Evolutionary conservation across 2,113 vertebrate species (phyloP), one percentile per base, ranked within the genome.

Genomic region (Scatophagus argus): DNA sequence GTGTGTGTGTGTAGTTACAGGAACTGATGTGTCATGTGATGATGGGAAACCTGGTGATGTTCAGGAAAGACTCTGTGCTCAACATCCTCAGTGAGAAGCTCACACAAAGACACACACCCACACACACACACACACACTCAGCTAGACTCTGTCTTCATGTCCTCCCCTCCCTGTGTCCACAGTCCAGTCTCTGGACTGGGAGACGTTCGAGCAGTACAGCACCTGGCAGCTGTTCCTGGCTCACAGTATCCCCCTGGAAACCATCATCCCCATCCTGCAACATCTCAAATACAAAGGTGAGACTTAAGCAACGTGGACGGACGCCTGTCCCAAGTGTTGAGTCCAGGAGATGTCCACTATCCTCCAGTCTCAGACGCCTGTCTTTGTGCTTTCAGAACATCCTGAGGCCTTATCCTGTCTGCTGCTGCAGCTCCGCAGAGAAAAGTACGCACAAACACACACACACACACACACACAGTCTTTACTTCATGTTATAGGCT

Each of bases 11-110:
- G 11, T 44, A 99, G 98, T 90, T 99, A 58, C 98, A 99, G 95
- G 98, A 99, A 86, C 93, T 99, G 70, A 97, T 99, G 92, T 99
- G 98, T 91, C 97, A 99, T 0, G 97, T 99, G 83, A 98, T 99
- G 97, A 98, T 99, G 97, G 97, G 97, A 0, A 97, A 96, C 91
- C 94, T 99, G 41, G 97, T 99, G 63, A 99, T 99, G 98, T 99
- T 99, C 79, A 96, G 98, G 39, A 99, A 99, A 34, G 98, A 99
- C 62, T 98, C 97, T 0, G 97, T 99, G 56, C 96, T 99, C 58
- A 99, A 98, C 89, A 98, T 99, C 73, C 95, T 99, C 69, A 99
- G 98, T 99, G 88, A 96, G 98, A 89, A 11, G 6, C 27, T 51
- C 25, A 29, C 29, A n/a, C n/a, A n/a, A n/a, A n/a, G n/a, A 55